Percentiles rank a stretch among this genome's conserved stretches.
phyloP scores from a whole-genome alignment of 2,888 invertebrate genomes.

The Nowickia ferox region DNA sequence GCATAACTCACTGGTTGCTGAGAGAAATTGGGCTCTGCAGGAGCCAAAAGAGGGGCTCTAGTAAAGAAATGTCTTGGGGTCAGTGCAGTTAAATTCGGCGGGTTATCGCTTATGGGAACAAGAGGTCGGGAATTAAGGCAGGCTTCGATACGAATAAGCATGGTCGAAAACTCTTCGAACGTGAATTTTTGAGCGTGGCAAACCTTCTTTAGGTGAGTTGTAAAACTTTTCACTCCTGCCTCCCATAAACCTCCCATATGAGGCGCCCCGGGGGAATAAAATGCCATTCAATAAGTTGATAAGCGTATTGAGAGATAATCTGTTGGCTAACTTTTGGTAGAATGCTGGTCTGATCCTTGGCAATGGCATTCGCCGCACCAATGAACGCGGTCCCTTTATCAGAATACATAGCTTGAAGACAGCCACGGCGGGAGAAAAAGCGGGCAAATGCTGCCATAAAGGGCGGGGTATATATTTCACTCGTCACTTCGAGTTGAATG shows the following conservation, averaged over 20 bases:
- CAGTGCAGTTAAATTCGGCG: too few relatives aligned
- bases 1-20: too few relatives aligned
- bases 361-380: conserved; percentile 14
- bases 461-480: conserved; percentile 49
- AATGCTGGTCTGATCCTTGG: background rate
- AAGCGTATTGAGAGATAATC: background rate
- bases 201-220: conserved; percentile 8
- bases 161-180: too few relatives aligned
- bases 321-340: background rate
- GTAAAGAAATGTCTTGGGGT: too few relatives aligned
- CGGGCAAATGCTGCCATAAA: conserved; percentile 61
- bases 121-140: too few relatives aligned
- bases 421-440: conserved; percentile 60
- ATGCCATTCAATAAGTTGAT: conserved; percentile 20
- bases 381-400: conserved; percentile 45
- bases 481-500: conserved; percentile 26
- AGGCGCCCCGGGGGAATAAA: conserved; percentile 36
- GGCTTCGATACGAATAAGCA: too few relatives aligned
- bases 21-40: too few relatives aligned
- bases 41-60: too few relatives aligned
- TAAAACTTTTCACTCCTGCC: conserved; percentile 48
- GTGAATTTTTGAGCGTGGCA: too few relatives aligned
- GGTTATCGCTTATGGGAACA: too few relatives aligned
- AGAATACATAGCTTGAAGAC: conserved; percentile 10
- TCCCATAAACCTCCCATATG: conserved; percentile 52